A percentile compares a stretch with the other conserved stretches of the same genome.
phyloP scores from a whole-genome alignment of 1,140 invertebrate species.

The Cylas formicarius region DNA sequence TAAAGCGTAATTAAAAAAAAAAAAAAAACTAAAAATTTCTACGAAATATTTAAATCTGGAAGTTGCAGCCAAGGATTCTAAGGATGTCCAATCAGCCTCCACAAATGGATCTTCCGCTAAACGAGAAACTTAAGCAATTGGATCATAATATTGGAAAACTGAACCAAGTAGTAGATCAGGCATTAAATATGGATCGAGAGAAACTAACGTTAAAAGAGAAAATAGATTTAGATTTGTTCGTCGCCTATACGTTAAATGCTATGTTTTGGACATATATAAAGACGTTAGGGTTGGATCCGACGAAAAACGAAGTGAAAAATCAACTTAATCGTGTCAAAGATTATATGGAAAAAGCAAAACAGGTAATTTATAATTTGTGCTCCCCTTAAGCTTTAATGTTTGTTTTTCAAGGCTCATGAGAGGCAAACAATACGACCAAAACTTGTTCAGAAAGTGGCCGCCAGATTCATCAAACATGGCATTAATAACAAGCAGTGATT shows the following conservation, averaged over 20 bases:
- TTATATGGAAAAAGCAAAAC: slow-evolving; percentile 52
- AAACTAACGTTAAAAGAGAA: slow-evolving; percentile 48
- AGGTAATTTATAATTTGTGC: slow-evolving; percentile 31
- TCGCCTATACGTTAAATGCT: slow-evolving; percentile 51
- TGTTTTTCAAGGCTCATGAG: slow-evolving; percentile 41
- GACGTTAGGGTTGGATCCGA: slow-evolving; percentile 50
- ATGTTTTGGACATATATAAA: slow-evolving; percentile 53
- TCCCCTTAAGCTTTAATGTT: neutral
- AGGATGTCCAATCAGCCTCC: no score
- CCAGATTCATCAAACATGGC: slow-evolving; percentile 53
- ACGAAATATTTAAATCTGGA: no score
- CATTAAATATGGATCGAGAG: slow-evolving; percentile 42
- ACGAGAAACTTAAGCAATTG: slow-evolving; percentile 46
- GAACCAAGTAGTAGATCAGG: slow-evolving; percentile 43
- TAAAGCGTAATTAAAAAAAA: no score
- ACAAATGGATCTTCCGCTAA: no score
- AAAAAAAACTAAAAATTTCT: no score
- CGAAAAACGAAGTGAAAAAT: slow-evolving; percentile 48
- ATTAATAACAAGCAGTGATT: slow-evolving; percentile 19
- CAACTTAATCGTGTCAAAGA: slow-evolving; percentile 51
- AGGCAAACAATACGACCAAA: slow-evolving; percentile 47
- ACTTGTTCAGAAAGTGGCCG: slow-evolving; percentile 48
- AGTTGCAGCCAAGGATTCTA: no score
- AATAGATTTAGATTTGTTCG: slow-evolving; percentile 54
- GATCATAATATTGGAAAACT: slow-evolving; percentile 47